A percentile compares a stretch with the other conserved stretches of the same genome.
These are phyloP conservation scores for Otolemur crassicaudatus DNA, from an alignment of 2,797 vertebrate genomes.

Conservation along the genomic window DNA sequence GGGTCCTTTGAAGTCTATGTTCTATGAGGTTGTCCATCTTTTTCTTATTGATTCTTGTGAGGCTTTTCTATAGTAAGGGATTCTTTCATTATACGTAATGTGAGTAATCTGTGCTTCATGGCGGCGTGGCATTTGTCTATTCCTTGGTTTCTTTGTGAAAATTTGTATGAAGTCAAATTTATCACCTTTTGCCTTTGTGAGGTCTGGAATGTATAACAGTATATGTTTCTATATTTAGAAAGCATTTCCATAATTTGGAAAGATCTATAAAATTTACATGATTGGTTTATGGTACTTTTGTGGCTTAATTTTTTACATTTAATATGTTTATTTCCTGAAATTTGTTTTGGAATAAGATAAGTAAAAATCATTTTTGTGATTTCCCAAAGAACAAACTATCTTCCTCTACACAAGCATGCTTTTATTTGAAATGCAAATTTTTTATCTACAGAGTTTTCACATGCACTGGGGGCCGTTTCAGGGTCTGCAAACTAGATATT, in stretches of 20 bases:
- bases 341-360: neutral
- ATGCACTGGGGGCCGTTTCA: neutral
- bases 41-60: neutral
- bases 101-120: neutral
- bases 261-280: neutral
- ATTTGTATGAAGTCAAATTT: neutral
- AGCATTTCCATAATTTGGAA: neutral
- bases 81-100: neutral
- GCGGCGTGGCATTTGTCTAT: neutral
- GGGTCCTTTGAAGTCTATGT: neutral
- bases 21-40: neutral
- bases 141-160: neutral
- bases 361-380: neutral
- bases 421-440: neutral
- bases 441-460: neutral
- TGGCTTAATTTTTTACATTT: neutral
- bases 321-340: neutral
- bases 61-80: neutral
- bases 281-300: neutral
- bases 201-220: neutral
- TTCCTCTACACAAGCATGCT: neutral
- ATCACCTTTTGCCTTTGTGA: neutral
- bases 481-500: neutral
- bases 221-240: neutral
- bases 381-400: neutral